A percentile compares a stretch with the other conserved stretches of the same genome.
phyloP scores from a whole-genome alignment of 2,113 vertebrate genomes.

The Brienomyrus longianalis region DNA sequence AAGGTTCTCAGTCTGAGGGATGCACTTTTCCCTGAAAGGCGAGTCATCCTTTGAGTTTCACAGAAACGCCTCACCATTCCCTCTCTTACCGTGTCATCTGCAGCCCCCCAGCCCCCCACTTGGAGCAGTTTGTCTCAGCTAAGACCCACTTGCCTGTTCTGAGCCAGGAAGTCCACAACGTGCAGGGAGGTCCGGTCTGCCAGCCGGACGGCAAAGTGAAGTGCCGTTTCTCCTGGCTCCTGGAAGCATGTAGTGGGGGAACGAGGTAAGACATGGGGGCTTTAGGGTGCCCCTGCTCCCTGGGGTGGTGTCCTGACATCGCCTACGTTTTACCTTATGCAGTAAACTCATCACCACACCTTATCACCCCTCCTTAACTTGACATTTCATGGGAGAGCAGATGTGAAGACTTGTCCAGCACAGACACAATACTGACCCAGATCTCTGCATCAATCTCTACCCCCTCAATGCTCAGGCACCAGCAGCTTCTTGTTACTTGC shows the following conservation, averaged over 20 bases:
- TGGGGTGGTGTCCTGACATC: not conserved
- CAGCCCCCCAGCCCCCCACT: not conserved
- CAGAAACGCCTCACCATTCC: not conserved
- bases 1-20: not conserved
- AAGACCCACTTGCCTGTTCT: conserved; percentile 74
- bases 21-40: not conserved
- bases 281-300: not conserved
- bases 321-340: not conserved
- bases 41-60: not conserved
- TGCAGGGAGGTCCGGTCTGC: conserved; percentile 92
- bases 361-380: not conserved
- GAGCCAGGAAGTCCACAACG: conserved; percentile 90
- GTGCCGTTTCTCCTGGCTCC: conserved; percentile 88
- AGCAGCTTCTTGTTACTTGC: not conserved
- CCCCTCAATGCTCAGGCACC: not conserved
- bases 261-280: not conserved
- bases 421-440: not conserved
- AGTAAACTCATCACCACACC: not conserved
- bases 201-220: conserved; percentile 87
- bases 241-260: conserved; percentile 35
- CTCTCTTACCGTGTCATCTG: not conserved
- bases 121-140: not conserved
- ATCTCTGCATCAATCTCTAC: not conserved
- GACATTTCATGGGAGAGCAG: not conserved
- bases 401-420: not conserved